Percentiles rank a stretch among this genome's conserved stretches.
phyloP scores from a whole-genome alignment of 2,113 vertebrate species.

The Crotophaga sulcirostris region DNA sequence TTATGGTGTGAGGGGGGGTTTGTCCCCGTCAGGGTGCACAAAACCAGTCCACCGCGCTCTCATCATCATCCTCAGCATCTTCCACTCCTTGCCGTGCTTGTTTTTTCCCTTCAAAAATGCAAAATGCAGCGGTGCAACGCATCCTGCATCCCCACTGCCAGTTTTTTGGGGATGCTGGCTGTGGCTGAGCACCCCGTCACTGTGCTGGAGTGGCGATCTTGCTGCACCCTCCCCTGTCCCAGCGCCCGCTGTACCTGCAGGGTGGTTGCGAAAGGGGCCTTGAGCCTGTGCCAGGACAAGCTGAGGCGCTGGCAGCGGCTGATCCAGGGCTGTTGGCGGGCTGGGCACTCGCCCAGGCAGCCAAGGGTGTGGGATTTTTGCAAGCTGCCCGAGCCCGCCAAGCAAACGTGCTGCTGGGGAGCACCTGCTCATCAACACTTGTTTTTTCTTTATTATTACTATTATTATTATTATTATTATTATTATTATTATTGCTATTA shows the following conservation, averaged over 20 bases:
- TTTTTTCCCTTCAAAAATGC: too few species aligned
- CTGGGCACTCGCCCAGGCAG: background rate
- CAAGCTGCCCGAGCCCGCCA: background rate
- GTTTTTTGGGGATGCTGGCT: background rate
- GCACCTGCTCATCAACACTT: background rate
- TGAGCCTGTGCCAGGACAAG: background rate
- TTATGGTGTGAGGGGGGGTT: too few species aligned
- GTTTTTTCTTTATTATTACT: background rate
- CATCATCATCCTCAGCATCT: too few species aligned
- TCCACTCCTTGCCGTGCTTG: too few species aligned
- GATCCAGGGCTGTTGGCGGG: background rate
- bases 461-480: too few species aligned
- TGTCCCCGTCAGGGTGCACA: too few species aligned
- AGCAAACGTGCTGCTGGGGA: background rate
- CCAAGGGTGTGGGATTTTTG: background rate
- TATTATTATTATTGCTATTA: too few species aligned
- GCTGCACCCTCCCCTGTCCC: background rate
- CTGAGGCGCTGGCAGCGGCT: background rate
- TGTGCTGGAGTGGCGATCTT: fast-evolving
- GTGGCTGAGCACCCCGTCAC: background rate
- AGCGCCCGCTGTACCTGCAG: fast-evolving
- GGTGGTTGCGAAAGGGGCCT: background rate
- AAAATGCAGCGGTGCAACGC: fast-evolving
- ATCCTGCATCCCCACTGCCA: fast-evolving
- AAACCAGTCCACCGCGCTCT: too few species aligned